These are phyloP conservation scores for Sebastes vulpes DNA, from an alignment of 2,797 vertebrate species.

Conservation along the genomic window DNA sequence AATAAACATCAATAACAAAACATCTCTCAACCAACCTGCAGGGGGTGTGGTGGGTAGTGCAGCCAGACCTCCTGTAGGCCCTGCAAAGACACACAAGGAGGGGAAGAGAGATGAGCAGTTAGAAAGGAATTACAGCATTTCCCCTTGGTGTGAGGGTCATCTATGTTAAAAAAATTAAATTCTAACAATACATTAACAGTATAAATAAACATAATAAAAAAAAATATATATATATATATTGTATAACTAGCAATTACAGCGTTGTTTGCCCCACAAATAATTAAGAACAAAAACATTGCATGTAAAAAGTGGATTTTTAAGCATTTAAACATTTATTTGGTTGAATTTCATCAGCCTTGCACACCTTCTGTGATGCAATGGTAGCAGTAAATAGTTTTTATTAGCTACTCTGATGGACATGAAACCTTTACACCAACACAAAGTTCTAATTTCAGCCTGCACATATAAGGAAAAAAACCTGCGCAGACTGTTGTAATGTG, in stretches of 20 bases:
- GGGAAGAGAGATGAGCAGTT: background rate
- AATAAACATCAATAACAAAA: slow-evolving; percentile 68
- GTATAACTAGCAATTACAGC: background rate
- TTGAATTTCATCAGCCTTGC: background rate
- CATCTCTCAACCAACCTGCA: slow-evolving; percentile 89
- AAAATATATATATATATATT: background rate
- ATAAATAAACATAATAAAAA: background rate
- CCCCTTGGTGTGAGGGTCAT: background rate
- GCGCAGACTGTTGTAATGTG: background rate
- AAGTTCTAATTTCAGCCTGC: background rate
- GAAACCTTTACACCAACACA: background rate
- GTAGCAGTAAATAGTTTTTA: background rate
- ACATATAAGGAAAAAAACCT: background rate
- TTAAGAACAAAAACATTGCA: background rate
- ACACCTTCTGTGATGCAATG: background rate
- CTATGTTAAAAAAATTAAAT: background rate
- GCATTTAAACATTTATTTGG: background rate
- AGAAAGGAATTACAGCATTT: slow-evolving; percentile 28
- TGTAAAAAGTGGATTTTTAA: background rate
- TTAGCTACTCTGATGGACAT: background rate
- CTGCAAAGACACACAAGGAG: slow-evolving; percentile 78
- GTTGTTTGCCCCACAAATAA: background rate
- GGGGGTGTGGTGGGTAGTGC: slow-evolving; percentile 96
- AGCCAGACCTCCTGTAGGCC: slow-evolving; percentile 98
- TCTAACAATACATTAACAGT: background rate